Base-by-base conservation (phyloP, 2,888 invertebrate species). In the Sminthurides aquaticus region DNA sequence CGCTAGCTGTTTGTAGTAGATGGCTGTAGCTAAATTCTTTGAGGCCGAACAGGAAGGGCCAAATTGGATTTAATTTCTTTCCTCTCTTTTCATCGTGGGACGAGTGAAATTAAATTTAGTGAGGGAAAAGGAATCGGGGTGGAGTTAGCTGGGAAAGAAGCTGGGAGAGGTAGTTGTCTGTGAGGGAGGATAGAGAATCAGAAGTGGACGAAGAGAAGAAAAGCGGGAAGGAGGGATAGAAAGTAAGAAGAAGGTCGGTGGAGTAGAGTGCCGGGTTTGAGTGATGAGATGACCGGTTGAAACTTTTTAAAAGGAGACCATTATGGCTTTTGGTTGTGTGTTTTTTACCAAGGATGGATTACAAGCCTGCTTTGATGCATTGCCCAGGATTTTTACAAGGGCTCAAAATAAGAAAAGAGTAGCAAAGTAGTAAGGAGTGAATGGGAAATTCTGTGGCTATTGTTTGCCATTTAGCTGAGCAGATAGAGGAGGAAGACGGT, bases 31-130 rank as follows among this genome's bases (percentile, higher is more conserved):
- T 34, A 59, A 48, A 66, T 62, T 66, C 66, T 66, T 66, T 66
- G 62, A 66, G 62, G 62, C 57, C 63, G 49, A 59, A 68, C 66
- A 68, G 68, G 68, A 68, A 68, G 62, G 59, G 29, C 64, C 63
- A 66, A 68, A 68, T 68, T 68, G 68, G 66, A 68, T 68, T 68
- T 68, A 68, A 66, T 68, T 68, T 68, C 68, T 68, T 68, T 64
- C 64, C 64, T 66, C 65, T 67, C 65, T 67, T 67, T 67, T 68
- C 65, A 63, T 65, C 63, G 54, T 55, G 48, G 28, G 65, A 60
- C 65, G 59, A 56, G 54, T 61, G 63, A 68, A 68, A 61, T 66
- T 66, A 64, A 68, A 68, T 65, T 67, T 67, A 60, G 60, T 60
- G 54, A 43, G 62, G 67, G 61, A 34, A 57, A 64, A 60, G 60